A percentile compares a stretch with the other conserved stretches of the same genome.
Conservation (phyloP, 2,797 vertebrate species). For the Diplodus puntazzo region DNA sequence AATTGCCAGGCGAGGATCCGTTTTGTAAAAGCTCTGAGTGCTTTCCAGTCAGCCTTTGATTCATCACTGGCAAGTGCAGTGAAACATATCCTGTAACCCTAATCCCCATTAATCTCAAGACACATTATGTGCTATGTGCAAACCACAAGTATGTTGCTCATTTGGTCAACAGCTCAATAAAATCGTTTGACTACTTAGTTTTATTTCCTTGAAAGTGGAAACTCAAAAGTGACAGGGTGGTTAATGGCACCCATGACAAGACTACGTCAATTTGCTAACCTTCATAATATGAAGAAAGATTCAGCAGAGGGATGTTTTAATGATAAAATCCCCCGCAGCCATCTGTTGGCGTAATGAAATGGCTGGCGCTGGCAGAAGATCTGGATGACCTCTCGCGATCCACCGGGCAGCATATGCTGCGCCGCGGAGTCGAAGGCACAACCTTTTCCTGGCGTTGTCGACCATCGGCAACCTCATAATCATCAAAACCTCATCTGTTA, state of each 20-base stretch:
- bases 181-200: constrained; percentile 28
- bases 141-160: constrained; percentile 30
- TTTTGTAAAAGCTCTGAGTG: constrained; percentile 57
- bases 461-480: constrained; percentile 74
- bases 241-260: constrained; percentile 26
- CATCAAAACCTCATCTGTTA: constrained; percentile 78
- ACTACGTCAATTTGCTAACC: constrained; percentile 26
- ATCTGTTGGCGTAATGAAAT: constrained; percentile 82
- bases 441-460: constrained; percentile 61
- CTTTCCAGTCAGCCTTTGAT: constrained; percentile 57
- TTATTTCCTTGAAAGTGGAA: constrained; percentile 41
- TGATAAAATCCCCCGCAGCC: constrained; percentile 75
- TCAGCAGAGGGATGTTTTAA: constrained; percentile 67
- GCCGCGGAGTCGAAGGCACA: constrained; percentile 49
- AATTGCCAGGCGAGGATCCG: constrained; percentile 49
- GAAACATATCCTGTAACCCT: constrained; percentile 46
- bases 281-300: constrained; percentile 49
- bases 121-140: constrained; percentile 46
- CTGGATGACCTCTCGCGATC: constrained; percentile 75
- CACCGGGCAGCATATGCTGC: constrained; percentile 72
- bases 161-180: constrained; percentile 37
- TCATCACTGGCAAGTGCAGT: constrained; percentile 45
- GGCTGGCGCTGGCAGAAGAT: constrained; percentile 66
- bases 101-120: constrained; percentile 71
- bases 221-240: constrained; percentile 17